Conservation (phyloP, 2,888 invertebrate genomes). For the Leucophenga maculata region DNA sequence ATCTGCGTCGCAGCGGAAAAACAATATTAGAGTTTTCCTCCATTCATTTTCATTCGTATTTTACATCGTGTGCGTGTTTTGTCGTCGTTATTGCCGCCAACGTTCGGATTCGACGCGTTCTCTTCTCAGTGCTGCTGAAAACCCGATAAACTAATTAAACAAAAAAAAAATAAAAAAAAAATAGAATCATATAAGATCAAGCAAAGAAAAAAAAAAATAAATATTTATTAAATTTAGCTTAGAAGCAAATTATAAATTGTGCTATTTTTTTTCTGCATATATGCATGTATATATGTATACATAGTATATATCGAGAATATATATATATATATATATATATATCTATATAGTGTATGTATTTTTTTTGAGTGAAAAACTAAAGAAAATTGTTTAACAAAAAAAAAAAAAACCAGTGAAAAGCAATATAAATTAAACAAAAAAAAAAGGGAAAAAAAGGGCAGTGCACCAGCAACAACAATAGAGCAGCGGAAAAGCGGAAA, state of each 20-base stretch:
- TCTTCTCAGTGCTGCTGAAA: not conserved
- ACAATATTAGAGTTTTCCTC: slow-evolving; percentile 11
- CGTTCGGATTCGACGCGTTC: slow-evolving; percentile 7
- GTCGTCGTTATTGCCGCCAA: slow-evolving; percentile 15
- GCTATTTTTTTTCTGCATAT: too few species aligned
- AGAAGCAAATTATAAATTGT: not conserved
- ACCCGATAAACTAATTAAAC: not conserved
- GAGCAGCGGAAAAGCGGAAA: too few species aligned
- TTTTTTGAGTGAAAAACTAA: too few species aligned
- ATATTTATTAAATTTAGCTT: not conserved
- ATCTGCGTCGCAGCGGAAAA: slow-evolving; percentile 2
- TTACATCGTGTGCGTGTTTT: slow-evolving; percentile 23
- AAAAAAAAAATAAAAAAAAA: not conserved
- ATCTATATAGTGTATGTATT: too few species aligned
- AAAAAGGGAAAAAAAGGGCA: too few species aligned
- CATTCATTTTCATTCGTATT: slow-evolving; percentile 24
- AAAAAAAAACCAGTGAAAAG: too few species aligned
- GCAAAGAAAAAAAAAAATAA: not conserved
- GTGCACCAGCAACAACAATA: too few species aligned
- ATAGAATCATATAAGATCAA: not conserved
- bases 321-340: too few species aligned
- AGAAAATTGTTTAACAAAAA: too few species aligned
- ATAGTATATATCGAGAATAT: too few species aligned
- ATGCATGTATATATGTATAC: not conserved
- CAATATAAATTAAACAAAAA: too few species aligned